phyloP scores from a whole-genome alignment of 2,113 vertebrate species.

The Nicator chloris region DNA sequence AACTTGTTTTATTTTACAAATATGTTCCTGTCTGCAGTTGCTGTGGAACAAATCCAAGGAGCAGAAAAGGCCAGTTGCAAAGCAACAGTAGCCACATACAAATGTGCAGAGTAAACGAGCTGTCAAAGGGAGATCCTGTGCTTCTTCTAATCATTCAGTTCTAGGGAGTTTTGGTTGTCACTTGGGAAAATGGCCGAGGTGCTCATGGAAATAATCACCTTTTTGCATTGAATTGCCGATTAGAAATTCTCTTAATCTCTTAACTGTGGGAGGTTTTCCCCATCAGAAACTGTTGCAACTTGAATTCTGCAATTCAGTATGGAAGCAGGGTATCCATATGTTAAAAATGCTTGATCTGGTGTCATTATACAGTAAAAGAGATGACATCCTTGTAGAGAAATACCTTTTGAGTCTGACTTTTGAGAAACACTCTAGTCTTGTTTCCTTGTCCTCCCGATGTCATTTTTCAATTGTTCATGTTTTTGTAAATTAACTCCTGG shows the following conservation, averaged over 20 bases:
- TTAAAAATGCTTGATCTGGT: background rate
- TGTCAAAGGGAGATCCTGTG: background rate
- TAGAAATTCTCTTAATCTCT: background rate
- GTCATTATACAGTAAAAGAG: background rate
- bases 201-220: background rate
- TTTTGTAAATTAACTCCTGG: background rate
- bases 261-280: fast-evolving
- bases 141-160: background rate
- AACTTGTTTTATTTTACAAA: background rate
- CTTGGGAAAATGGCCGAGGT: background rate
- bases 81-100: background rate
- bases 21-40: background rate
- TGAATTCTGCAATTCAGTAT: background rate
- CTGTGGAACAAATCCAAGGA: background rate
- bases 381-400: background rate
- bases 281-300: background rate
- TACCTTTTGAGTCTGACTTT: background rate
- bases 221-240: background rate
- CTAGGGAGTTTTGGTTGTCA: background rate
- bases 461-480: background rate
- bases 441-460: background rate
- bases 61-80: background rate
- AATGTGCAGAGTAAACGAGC: background rate
- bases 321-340: background rate
- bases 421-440: background rate